Evolutionary conservation across 2,113 vertebrate genomes (phyloP), one percentile per base, ranked within the genome.

Genomic region (Holacanthus passer): DNA sequence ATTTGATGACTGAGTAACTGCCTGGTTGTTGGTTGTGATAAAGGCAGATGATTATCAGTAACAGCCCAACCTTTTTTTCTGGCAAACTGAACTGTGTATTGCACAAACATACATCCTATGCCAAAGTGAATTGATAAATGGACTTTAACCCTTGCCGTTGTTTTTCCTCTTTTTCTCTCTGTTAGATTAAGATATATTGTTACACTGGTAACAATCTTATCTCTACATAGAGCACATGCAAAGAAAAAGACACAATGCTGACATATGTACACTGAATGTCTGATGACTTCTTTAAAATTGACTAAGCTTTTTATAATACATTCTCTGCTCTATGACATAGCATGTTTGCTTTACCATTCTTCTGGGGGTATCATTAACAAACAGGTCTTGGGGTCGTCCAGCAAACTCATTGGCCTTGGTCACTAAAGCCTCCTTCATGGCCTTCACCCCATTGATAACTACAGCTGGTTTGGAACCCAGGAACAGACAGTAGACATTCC

Each of bases 401-500:
- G 93, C 89, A 59, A 94, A 95, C 20, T 94, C 93, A 2, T n/a
- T 35, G 3, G 60, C 81, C 17, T 90, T 95, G 43, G 35, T 89
- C 48, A 94, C 74, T 5, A 95, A 62, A 13, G 93, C 93, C 50
- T 94, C 94, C 65, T 91, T 95, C 8, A 95, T 83, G 27, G 84
- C 86, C 59, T 93, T 76, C 2, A 89, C 12, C 22, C 92, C 91
- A 29, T 35, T 89, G 59, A 95, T 39, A 60, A 95, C 16, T 0
- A 95, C 87, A 17, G 62, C 81, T 41, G 93, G 93, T 77, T 20
- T 94, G 22, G 41, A 35, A 13, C 94, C 94, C 0, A 95, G 11
- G 73, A 66, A 94, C 20, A 95, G 0, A 43, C 92, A 93, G 90
- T 93, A 95, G 68, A 95, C 66, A 1, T 92, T 83, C 52, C 95